Conservation (phyloP, 2,888 invertebrate genomes). For the Platerodrilus igneus region DNA sequence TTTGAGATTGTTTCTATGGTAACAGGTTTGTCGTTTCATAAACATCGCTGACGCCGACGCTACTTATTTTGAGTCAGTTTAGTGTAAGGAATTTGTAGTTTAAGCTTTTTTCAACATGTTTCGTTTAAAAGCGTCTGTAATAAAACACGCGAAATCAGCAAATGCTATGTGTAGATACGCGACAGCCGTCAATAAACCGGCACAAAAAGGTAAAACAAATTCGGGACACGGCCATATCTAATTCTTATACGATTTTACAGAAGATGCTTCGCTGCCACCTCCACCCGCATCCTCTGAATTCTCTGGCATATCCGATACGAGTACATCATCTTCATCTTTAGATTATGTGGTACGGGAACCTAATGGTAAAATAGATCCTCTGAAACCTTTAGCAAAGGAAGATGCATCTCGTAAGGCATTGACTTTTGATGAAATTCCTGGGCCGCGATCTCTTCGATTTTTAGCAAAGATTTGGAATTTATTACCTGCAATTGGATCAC, state of each 20-base stretch:
- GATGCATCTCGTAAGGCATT: constrained; percentile 31
- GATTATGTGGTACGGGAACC: constrained; percentile 7
- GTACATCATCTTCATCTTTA: constrained; percentile 1
- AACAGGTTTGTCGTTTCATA: no score
- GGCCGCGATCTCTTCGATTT: constrained; percentile 55
- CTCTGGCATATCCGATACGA: not conserved
- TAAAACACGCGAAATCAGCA: not conserved
- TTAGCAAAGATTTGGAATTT: constrained; percentile 57
- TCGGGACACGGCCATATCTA: no score
- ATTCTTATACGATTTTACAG: not conserved
- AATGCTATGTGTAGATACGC: not conserved
- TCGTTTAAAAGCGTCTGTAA: not conserved
- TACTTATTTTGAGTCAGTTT: no score
- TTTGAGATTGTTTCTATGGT: no score
- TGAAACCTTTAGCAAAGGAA: constrained; percentile 20
- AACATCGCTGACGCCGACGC: no score
- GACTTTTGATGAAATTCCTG: constrained; percentile 62
- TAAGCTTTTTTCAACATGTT: not conserved
- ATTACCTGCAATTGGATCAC: constrained; percentile 60
- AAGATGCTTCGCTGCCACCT: not conserved
- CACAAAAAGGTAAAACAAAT: not conserved
- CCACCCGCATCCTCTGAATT: not conserved
- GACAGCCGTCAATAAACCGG: not conserved
- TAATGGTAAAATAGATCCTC: constrained; percentile 22
- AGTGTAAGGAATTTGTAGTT: no score